A percentile compares a stretch with the other conserved stretches of the same genome.
These are phyloP conservation scores for Caenorhabditis sinica DNA, from an alignment of 2,888 invertebrate genomes.

Conservation along the genomic window DNA sequence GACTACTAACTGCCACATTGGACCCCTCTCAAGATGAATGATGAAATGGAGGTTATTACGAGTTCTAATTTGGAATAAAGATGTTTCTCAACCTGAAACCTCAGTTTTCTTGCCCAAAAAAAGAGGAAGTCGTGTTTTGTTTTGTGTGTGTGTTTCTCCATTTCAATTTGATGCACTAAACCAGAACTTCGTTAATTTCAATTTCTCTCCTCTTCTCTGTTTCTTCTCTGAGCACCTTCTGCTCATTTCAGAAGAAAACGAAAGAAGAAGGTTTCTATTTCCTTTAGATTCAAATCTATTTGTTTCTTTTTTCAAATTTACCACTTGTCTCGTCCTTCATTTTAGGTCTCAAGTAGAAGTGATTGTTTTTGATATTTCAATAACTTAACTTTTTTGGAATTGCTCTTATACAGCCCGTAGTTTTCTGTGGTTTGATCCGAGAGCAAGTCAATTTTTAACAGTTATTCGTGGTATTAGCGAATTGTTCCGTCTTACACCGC, in stretches of 20 bases:
- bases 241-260: conserved; percentile 2
- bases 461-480: no score
- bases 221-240: conserved; percentile 7
- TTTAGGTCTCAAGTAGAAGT: neutral
- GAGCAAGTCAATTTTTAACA: no score
- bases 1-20: no score
- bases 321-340: conserved; percentile 9
- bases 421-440: no score
- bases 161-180: conserved; percentile 41
- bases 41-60: no score
- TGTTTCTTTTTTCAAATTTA: conserved; percentile 12
- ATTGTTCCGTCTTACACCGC: no score
- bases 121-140: conserved; percentile 30
- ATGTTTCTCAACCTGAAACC: no score
- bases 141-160: conserved; percentile 27
- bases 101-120: neutral
- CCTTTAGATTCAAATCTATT: conserved; percentile 33
- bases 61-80: no score
- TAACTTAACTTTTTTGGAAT: no score
- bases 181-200: conserved; percentile 36
- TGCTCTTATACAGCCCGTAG: no score
- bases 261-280: conserved; percentile 17
- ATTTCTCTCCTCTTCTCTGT: conserved; percentile 13
- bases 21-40: no score
- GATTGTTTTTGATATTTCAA: neutral